Base-by-base conservation (phyloP, 1,140 invertebrate genomes). In the Atta cephalotes region DNA sequence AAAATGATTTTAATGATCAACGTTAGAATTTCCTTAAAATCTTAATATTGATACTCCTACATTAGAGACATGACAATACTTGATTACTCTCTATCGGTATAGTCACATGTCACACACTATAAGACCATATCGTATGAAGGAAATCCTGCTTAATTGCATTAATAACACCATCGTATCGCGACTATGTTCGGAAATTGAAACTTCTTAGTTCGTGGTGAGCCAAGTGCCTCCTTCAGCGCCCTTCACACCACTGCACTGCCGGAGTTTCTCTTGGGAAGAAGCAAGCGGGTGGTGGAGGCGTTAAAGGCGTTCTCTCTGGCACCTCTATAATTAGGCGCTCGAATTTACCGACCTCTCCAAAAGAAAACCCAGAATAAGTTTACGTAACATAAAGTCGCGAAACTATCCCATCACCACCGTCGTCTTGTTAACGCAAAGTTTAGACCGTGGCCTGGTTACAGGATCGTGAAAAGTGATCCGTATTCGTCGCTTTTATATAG, bases 121-220 rank as follows among this genome's bases (percentile, higher is more conserved):
- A 84, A 76, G 70, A 25, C 39, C 39, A 39, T 84, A 84, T 84
- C 70, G 80, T 84, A 70, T 76, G 80, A 84, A 84, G 80, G 80
- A 84, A 84, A 84, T 84, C 70, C 80, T 63, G 70, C 70, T 84
- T 84, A 84, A 84, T 84, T 84, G 70, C 70, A 84, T 84, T 84
- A 84, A 84, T 84, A 84, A 84, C 70, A 84, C 71, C 68, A 58
- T 82, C 68, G 80, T 74, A 56, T 72, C 80, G 70, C 56, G 80
- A 84, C 80, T 84, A 84, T 84, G 77, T 86, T 86, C 85, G 78
- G 85, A 86, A 86, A 86, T 86, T 86, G 85, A 82, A 86, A 86
- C 79, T 86, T 86, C 85, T 80, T 86, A 86, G 85, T 82, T 85
- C 60, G 82, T 66, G 74, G 82, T 62, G 85, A 71, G 63, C 49